Evolutionary conservation across 2,113 vertebrate genomes (phyloP), one percentile per base, ranked within the genome.

Genomic region (Pardalotus punctatus): DNA sequence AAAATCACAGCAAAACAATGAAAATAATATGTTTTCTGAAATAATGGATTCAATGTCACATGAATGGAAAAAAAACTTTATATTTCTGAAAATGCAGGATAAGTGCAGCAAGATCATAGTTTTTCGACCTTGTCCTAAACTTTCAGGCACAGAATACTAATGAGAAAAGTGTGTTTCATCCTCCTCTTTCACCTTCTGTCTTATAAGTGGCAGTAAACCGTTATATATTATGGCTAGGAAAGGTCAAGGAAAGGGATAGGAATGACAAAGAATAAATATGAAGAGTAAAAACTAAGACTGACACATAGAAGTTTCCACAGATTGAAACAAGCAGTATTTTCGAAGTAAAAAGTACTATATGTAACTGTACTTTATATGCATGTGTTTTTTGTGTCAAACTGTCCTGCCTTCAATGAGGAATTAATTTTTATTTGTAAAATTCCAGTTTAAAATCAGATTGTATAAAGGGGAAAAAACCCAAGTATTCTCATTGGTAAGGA

Each of bases 121-220:
- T 95, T 94, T 91, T 76, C 61, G 56, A 83, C 38, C 64, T 93
- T 87, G 31, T 54, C 53, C 64, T 80, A 62, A 95, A 77, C n/a
- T 86, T 93, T 64, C 45, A 65, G 76, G 36, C n/a, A 65, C 16
- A 73, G 50, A 50, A 65, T 61, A 42, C 28, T 66, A 76, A 77
- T 47, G 36, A 73, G 28, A 90, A 93, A 86, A 51, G 24, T 16
- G 11, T 48, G 31, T 61, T 82, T 74, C 28, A 43, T 77, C 76
- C 57, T 93, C 38, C n/a, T 66, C 8, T 82, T 80, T 88, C 65
- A 80, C 14, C 11, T 57, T 80, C 79, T 86, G 60, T 71, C 38
- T 57, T 61, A 45, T 53, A 84, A 88, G 24, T 72, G 33, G 45
- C 69, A 92, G 64, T 60, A 89, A 94, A 91, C 66, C 60, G 67